Evolutionary conservation across 2,888 invertebrate genomes (phyloP).

Genomic region (Epinotia demarniana): DNA sequence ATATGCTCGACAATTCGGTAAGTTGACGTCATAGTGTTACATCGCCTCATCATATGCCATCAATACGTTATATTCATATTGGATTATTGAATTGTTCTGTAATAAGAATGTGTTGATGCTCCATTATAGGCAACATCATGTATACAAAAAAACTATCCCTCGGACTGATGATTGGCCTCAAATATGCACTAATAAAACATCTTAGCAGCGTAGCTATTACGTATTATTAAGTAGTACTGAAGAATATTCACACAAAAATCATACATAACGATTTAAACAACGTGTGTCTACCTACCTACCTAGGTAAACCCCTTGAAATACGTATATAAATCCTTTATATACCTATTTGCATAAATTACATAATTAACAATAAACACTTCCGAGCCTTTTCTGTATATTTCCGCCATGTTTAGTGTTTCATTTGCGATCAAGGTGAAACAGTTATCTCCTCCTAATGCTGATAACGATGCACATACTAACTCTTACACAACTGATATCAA

Average conservation of each 20-base stretch:
- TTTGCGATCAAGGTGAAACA: constrained; percentile 18
- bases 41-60: neutral
- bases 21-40: constrained; percentile 2
- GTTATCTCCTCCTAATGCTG: constrained; percentile 12
- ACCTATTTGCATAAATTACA: too few relatives aligned
- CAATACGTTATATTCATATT: neutral
- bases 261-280: too few relatives aligned
- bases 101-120: neutral
- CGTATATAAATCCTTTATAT: neutral
- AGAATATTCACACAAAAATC: neutral
- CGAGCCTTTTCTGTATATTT: neutral
- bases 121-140: too few relatives aligned
- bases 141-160: too few relatives aligned
- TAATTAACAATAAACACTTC: neutral
- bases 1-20: constrained; percentile 9
- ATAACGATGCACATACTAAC: constrained; percentile 26
- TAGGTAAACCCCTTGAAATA: too few relatives aligned
- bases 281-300: too few relatives aligned
- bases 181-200: too few relatives aligned
- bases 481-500: constrained; percentile 33
- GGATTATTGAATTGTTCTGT: neutral
- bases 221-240: neutral
- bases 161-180: neutral
- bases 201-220: too few relatives aligned
- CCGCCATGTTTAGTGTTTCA: neutral